phyloP scores from a whole-genome alignment of 2,797 vertebrate genomes.

The Silurus aristotelis region DNA sequence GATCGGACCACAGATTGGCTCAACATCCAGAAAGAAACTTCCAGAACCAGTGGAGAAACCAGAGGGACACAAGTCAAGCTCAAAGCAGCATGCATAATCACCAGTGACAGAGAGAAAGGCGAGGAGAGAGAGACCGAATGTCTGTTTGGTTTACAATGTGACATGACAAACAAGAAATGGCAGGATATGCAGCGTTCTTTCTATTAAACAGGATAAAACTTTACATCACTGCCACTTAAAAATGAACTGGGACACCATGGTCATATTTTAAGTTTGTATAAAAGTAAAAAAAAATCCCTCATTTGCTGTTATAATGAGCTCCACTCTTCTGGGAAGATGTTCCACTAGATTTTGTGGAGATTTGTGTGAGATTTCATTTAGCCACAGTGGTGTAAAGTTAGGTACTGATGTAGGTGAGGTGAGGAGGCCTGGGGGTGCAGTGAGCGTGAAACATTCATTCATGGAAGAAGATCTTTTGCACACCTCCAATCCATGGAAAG shows the following conservation, averaged over 20 bases:
- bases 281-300: background rate
- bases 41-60: too few species aligned
- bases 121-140: constrained; percentile 28
- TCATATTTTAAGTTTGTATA: constrained; percentile 12
- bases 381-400: too few species aligned
- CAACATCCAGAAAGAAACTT: background rate
- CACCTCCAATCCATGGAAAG: too few species aligned
- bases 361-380: too few species aligned
- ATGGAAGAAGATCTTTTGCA: too few species aligned
- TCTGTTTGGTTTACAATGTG: constrained; percentile 1
- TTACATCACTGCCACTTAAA: constrained; percentile 38
- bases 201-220: constrained; percentile 51
- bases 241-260: constrained; percentile 7
- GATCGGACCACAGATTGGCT: background rate
- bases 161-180: background rate
- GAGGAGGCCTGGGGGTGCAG: too few species aligned
- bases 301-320: too few species aligned
- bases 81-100: constrained; percentile 60
- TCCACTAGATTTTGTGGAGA: too few species aligned
- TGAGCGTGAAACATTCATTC: too few species aligned
- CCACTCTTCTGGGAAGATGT: too few species aligned
- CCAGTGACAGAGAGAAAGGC: constrained; percentile 51
- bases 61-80: constrained; percentile 45
- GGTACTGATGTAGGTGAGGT: too few species aligned
- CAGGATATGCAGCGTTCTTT: constrained; percentile 31